Conservation (phyloP, 2,888 invertebrate genomes). For the Luffia ferchaultella region DNA sequence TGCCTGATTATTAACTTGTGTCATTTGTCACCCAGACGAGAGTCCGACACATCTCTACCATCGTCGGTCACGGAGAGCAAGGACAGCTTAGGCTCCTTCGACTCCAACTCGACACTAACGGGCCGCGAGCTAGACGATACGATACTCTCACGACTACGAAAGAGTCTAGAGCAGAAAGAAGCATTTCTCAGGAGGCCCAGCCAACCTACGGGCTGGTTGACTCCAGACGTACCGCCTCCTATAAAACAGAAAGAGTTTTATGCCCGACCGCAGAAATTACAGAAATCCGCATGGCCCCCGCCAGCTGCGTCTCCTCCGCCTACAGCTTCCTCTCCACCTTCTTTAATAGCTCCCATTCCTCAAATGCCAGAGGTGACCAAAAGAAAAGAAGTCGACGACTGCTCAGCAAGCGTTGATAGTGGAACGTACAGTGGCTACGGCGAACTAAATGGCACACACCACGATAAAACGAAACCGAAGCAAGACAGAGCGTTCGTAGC, state of each 20-base stretch:
- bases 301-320: constrained; percentile 50
- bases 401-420: constrained; percentile 53
- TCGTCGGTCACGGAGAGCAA: constrained; percentile 73
- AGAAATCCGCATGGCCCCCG: constrained; percentile 77
- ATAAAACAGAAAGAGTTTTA: constrained; percentile 78
- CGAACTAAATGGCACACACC: constrained; percentile 46
- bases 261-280: constrained; percentile 79
- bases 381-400: constrained; percentile 52
- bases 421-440: constrained; percentile 55
- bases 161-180: constrained; percentile 89
- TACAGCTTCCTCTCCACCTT: constrained; percentile 68
- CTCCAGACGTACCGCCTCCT: constrained; percentile 52
- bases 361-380: constrained; percentile 26
- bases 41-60: constrained; percentile 68
- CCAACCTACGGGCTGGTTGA: constrained; percentile 69
- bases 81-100: constrained; percentile 73
- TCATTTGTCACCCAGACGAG: constrained; percentile 43
- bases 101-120: constrained; percentile 72
- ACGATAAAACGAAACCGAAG: constrained; percentile 42
- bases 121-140: constrained; percentile 76
- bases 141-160: constrained; percentile 78
- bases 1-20: no score
- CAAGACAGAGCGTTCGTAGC: constrained; percentile 65
- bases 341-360: constrained; percentile 17
- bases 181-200: constrained; percentile 83